A percentile compares a stretch with the other conserved stretches of the same genome.
Conservation (phyloP, 2,797 vertebrate species). For the Galago senegalensis region DNA sequence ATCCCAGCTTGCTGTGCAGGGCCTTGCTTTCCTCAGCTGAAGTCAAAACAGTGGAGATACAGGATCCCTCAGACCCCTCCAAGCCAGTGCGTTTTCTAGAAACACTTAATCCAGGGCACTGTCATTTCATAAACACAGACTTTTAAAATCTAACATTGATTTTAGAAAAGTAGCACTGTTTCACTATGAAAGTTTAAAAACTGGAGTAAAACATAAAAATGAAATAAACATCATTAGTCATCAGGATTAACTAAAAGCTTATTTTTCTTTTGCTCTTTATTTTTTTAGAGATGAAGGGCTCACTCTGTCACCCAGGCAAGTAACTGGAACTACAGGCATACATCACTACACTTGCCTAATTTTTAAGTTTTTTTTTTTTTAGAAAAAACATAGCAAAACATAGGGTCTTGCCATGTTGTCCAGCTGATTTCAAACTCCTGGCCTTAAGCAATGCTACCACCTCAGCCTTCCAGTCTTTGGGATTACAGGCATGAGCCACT, state of each 20-base stretch:
- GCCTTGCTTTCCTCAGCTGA: rapidly evolving
- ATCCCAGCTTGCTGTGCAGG: neutral
- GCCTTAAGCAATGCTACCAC: neutral
- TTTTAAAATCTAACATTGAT: neutral
- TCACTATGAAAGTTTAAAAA: neutral
- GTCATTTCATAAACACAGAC: neutral
- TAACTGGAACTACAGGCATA: neutral
- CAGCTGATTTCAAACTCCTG: neutral
- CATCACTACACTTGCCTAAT: neutral
- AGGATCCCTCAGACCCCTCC: neutral
- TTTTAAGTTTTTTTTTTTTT: neutral
- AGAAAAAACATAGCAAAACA: neutral
- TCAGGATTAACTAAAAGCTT: neutral
- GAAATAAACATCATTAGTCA: neutral
- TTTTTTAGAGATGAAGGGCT: neutral
- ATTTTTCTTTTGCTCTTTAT: neutral
- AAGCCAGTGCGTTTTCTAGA: neutral
- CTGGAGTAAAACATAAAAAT: neutral
- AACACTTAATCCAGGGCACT: neutral
- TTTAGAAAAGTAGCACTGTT: neutral
- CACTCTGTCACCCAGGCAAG: neutral
- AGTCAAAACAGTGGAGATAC: neutral
- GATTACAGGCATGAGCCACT: neutral
- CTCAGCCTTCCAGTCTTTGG: neutral
- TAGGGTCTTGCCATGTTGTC: neutral